Evolutionary conservation across 2,113 vertebrate species (phyloP).

Genomic region (Oncorhynchus nerka): DNA sequence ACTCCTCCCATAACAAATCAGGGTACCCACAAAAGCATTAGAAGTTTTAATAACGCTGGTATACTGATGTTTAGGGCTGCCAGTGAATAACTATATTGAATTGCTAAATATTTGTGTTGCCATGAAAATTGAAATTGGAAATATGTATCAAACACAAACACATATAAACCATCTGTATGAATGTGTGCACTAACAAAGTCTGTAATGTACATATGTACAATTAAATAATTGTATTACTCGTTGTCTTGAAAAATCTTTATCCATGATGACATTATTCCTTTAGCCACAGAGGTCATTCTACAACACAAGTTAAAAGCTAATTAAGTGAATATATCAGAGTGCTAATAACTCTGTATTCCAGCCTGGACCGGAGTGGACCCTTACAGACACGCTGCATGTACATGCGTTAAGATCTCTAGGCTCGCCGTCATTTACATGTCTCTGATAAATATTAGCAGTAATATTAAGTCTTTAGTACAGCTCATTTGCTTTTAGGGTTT

Average conservation of each 20-base stretch:
- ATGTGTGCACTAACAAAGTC: too few relatives aligned
- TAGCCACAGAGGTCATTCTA: conserved; percentile 2
- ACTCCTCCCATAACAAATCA: not conserved
- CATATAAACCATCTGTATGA: too few relatives aligned
- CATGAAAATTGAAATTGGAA: too few relatives aligned
- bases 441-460: conserved; percentile 4
- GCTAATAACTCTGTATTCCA: not conserved
- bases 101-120: too few relatives aligned
- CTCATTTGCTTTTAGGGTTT: conserved; percentile 4
- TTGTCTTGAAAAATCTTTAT: not conserved
- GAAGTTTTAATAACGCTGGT: too few relatives aligned
- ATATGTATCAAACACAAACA: too few relatives aligned
- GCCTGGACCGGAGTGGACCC: not conserved
- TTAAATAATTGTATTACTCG: not conserved
- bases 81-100: too few relatives aligned
- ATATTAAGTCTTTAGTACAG: not conserved
- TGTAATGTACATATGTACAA: not conserved
- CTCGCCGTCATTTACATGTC: not conserved
- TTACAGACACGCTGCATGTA: not conserved
- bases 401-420: too few relatives aligned
- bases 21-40: too few relatives aligned
- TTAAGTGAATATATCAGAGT: not conserved
- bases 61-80: too few relatives aligned
- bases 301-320: conserved; percentile 8
- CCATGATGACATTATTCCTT: not conserved